A percentile compares a stretch with the other conserved stretches of the same genome.
Evolutionary conservation across 2,797 vertebrate genomes (phyloP).

Genomic region (Calcarius lapponicus): DNA sequence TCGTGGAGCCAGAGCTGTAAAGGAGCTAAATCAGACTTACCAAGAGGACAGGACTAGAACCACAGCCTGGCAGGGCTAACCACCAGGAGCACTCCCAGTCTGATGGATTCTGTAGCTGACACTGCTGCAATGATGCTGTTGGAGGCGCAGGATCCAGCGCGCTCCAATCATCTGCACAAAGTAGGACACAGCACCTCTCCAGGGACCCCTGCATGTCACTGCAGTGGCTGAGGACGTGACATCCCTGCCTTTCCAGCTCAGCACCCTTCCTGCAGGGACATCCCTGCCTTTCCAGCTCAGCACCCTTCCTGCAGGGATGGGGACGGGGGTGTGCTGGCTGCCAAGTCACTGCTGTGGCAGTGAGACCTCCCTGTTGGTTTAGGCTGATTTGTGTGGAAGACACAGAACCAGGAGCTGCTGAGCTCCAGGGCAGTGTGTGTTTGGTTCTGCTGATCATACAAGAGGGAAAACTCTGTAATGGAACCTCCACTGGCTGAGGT

Average conservation of each 20-base stretch:
- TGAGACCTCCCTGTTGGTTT: not conserved
- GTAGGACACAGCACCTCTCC: not conserved
- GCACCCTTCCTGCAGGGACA: not conserved
- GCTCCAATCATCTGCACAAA: not conserved
- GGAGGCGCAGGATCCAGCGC: not conserved
- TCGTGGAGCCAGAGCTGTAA: not conserved
- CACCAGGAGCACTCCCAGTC: not conserved
- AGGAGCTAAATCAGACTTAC: not conserved
- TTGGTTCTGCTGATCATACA: not conserved
- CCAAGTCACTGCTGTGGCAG: not conserved
- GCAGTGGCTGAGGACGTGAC: not conserved
- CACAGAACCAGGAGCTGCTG: not conserved
- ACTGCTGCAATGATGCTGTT: not conserved
- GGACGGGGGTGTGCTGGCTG: not conserved
- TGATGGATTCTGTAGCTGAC: not conserved
- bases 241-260: not conserved
- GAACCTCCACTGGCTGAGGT: not conserved
- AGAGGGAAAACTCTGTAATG: not conserved
- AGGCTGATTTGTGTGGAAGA: not conserved
- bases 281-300: not conserved
- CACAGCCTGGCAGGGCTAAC: accelerated
- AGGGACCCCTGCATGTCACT: not conserved
- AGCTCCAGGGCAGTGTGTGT: not conserved
- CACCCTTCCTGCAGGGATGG: not conserved
- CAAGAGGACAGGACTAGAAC: not conserved